Percentiles rank a stretch among this genome's conserved stretches.
Evolutionary conservation across 2,888 invertebrate genomes (phyloP).

Genomic region (Volucella inflata): DNA sequence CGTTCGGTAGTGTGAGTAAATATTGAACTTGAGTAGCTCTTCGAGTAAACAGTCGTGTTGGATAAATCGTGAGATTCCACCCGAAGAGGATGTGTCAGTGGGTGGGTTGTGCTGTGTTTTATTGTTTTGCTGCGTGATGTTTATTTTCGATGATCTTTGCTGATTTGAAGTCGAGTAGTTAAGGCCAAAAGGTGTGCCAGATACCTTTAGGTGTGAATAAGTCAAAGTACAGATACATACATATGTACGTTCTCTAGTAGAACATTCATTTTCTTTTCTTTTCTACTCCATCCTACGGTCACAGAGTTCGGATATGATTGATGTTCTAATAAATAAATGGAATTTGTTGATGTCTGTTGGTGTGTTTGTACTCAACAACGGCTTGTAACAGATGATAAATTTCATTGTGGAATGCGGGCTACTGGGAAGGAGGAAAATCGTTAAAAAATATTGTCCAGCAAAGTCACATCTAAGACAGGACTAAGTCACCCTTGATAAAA

Average conservation of each 20-base stretch:
- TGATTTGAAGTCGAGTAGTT: background rate
- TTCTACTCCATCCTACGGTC: background rate
- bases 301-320: constrained; percentile 16
- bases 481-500: too few species aligned
- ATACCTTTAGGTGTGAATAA: constrained; percentile 6
- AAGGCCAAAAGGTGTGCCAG: constrained; percentile 11
- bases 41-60: constrained; percentile 34
- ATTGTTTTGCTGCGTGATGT: constrained; percentile 11
- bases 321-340: constrained; percentile 25
- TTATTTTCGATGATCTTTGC: constrained; percentile 5
- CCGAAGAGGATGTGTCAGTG: constrained; percentile 7
- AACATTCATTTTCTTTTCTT: too few species aligned
- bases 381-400: background rate
- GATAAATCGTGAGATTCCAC: constrained; percentile 28
- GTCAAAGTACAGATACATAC: background rate
- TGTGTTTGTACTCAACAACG: background rate
- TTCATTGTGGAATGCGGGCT: background rate
- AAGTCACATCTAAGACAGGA: background rate
- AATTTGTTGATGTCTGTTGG: background rate
- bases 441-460: too few species aligned
- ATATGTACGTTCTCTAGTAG: too few species aligned
- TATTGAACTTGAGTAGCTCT: constrained; percentile 41
- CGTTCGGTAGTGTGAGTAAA: constrained; percentile 1
- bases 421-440: background rate
- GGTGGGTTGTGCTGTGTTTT: background rate